Evolutionary conservation across 2,888 invertebrate species (phyloP).

Genomic region (Acholoe squamosa): DNA sequence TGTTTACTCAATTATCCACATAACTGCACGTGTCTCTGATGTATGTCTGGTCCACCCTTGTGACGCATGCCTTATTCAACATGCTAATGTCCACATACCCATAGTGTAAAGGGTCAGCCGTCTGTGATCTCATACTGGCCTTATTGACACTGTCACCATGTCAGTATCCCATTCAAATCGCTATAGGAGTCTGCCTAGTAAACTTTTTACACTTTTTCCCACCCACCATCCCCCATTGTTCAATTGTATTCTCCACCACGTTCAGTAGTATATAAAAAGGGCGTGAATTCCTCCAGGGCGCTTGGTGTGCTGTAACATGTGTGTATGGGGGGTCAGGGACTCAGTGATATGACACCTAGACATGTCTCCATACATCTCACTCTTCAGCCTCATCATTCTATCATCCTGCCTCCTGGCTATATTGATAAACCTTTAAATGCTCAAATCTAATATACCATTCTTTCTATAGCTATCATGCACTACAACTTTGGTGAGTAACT

Average conservation of each 20-base stretch:
- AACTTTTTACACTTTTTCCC: slow-evolving; percentile 16
- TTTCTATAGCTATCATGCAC: not conserved
- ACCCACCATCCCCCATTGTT: not conserved
- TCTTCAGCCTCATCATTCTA: not conserved
- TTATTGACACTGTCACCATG: not conserved
- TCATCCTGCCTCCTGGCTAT: not conserved
- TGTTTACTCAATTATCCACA: no score
- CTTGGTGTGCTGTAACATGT: not conserved
- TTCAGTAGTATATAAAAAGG: slow-evolving; percentile 13
- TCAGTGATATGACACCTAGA: slow-evolving; percentile 5
- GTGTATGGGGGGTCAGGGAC: not conserved
- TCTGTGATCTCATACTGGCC: not conserved
- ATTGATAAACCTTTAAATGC: not conserved
- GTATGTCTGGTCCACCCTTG: not conserved
- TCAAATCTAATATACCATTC: not conserved
- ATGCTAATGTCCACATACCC: not conserved
- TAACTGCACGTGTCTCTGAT: no score
- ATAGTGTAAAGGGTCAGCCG: not conserved
- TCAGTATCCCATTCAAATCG: not conserved
- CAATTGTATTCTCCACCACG: slow-evolving; percentile 12
- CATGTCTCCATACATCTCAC: not conserved
- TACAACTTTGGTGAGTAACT: not conserved
- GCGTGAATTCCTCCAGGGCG: not conserved
- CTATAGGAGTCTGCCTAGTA: not conserved
- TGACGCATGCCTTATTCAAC: slow-evolving; percentile 8